Evolutionary conservation across 2,888 invertebrate species (phyloP).

Genomic region (Marasmarcha lunaedactyla): DNA sequence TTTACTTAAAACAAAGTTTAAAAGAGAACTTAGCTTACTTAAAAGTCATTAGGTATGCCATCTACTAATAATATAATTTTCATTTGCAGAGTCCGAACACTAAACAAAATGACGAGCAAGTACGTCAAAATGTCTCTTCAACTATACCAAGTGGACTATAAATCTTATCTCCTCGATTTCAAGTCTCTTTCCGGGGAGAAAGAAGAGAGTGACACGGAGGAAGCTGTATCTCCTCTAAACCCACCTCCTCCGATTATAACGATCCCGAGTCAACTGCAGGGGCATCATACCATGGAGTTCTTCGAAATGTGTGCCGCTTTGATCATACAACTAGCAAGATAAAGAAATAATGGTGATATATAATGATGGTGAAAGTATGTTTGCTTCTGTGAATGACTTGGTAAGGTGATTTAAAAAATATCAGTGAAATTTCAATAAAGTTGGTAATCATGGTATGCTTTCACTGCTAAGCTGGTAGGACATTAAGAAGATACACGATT

Average conservation of each 20-base stretch:
- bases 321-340: constrained; percentile 97
- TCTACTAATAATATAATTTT: too few relatives aligned
- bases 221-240: constrained; percentile 29
- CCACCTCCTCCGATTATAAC: constrained; percentile 31
- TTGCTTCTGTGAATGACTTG: too few relatives aligned
- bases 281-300: constrained; percentile 99
- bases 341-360: too few relatives aligned
- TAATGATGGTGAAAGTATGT: too few relatives aligned
- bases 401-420: too few relatives aligned
- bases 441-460: too few relatives aligned
- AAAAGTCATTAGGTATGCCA: too few relatives aligned
- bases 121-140: constrained; percentile 98
- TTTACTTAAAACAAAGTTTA: too few relatives aligned
- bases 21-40: too few relatives aligned
- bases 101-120: constrained; percentile 84
- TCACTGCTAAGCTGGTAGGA: too few relatives aligned
- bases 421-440: too few relatives aligned
- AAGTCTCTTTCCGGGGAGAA: constrained; percentile 91
- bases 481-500: too few relatives aligned
- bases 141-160: constrained; percentile 98
- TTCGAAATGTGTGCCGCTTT: constrained; percentile 99
- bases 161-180: constrained; percentile 97
- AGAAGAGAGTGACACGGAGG: constrained; percentile 62
- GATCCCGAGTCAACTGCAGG: constrained; percentile 41
- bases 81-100: constrained; percentile 82